Evolutionary conservation across 2,797 vertebrate genomes (phyloP), one percentile per base, ranked within the genome.

Genomic region (Diplodus sargus): DNA sequence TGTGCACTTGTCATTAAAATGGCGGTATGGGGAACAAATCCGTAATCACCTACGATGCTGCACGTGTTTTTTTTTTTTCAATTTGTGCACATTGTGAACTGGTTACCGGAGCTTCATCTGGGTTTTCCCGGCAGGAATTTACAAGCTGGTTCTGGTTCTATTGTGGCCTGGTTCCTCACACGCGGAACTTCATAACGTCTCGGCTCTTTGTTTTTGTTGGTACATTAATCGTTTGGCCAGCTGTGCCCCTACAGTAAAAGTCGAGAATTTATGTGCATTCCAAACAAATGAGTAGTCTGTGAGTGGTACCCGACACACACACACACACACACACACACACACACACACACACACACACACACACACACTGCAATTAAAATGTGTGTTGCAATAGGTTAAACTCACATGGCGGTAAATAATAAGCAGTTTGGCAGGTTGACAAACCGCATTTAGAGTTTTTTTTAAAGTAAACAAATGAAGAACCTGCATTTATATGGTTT

Each of bases 251-350:
- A 86, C 80, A 86, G 90, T 90, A 86, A 92, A 93, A 93, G 86
- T 72, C 3, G 63, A 88, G 90, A 92, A 92, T 95, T 95, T 93
- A 93, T 85, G 89, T 89, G 89, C 90, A 94, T 96, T 95, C 93
- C 92, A 94, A 89, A 91, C 85, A 93, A 93, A 93, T 92, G 92
- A 93, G 74, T 78, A 81, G 79, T 74, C 78, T 68, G 70, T 82
- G 75, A 82, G 62, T 62, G 67, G 64, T 76, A 77, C 72, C 79
- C 43, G 14, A 64, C 52, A 53, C 48, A 53, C 53, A 60, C 63
- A 56, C 22, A 23, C 9, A 48, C 34, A 8, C 7, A 39, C 52
- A 66, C 30, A 28, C n/a, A 52, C 45, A 64, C 68, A 30, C 48
- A 58, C 53, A 60, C 63, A 56, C 25, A 22, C 8, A 48, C 34